Evolutionary conservation across 1,140 invertebrate species (phyloP), one percentile per base, ranked within the genome.

Genomic region (Brachionus manjavacas): DNA sequence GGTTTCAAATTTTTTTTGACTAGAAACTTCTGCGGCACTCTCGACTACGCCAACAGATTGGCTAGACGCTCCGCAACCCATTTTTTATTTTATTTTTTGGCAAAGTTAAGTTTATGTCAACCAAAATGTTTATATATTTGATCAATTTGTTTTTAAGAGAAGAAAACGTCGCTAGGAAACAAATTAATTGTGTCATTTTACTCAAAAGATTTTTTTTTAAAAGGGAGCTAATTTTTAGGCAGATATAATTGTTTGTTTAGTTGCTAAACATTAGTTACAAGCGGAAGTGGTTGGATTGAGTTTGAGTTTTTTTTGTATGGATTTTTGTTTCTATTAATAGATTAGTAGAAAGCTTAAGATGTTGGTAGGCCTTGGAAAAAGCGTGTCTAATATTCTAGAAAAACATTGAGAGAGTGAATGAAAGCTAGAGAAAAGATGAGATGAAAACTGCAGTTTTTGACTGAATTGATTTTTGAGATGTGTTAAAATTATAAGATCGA

Each of bases 21-120:
- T 25, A 20, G 72, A 46, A 12, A 28, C 12, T 23, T 49, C 43
- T 25, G 46, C 43, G 28, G 16, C 20, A 60, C 52, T 60, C 7
- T 60, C 20, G 8, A 49, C 46, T 3, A 76, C 72, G 49, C 72
- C 14, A 4, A 76, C 72, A 23, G 43, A 23, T 28, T 76, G 25
- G 31, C 72, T 76, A 14, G 72, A 76, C 16, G 68, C 68, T 25
- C 72, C 72, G 49, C 72, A 76, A 49, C 72, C 72, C 72, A 76
- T 76, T 49, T 49, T 39, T 39, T 4, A 23, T 52, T 76, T 8
- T 49, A 6, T 76, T 49, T 74, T 41, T 41, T 41, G 39, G 12
- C 3, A 39, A 74, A 74, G 20, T 41, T 12, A 41, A 74, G n/a
- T 41, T 16, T 43, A 43, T 41, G 35, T 14, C 9, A 68, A 68